These are phyloP conservation scores for Laticauda colubrina DNA, from an alignment of 2,113 vertebrate genomes.

Conservation along the genomic window DNA sequence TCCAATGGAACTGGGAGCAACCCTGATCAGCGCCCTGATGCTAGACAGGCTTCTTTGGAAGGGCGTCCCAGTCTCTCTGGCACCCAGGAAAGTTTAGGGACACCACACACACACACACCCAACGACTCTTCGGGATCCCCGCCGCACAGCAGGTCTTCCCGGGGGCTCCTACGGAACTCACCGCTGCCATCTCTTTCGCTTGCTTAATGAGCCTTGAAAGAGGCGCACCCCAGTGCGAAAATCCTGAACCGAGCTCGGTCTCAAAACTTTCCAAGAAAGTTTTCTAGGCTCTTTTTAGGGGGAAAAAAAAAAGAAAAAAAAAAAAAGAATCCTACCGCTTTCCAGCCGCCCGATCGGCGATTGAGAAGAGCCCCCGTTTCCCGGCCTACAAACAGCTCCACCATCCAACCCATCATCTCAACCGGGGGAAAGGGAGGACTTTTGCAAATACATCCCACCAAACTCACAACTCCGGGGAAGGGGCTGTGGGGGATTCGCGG, in stretches of 20 bases:
- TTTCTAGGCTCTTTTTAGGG: background rate
- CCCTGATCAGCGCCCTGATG: too few species aligned
- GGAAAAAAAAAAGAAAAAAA: fast-evolving
- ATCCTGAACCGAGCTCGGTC: too few species aligned
- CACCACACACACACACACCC: background rate
- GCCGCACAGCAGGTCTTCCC: too few species aligned
- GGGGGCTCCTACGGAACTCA: background rate
- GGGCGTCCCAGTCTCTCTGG: background rate
- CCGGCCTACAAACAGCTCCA: background rate
- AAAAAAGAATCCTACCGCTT: background rate
- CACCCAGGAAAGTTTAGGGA: background rate
- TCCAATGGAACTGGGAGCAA: too few species aligned
- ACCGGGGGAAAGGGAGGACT: too few species aligned
- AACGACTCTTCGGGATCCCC: background rate
- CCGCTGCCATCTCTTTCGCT: too few species aligned
- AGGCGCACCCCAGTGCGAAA: too few species aligned
- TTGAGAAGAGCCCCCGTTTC: background rate
- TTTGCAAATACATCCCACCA: background rate
- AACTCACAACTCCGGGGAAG: background rate
- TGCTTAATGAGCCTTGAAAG: too few species aligned
- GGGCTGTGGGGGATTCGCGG: background rate
- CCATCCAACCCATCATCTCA: background rate
- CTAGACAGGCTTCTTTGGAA: background rate
- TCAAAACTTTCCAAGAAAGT: too few species aligned
- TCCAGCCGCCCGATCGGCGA: fast-evolving